phyloP scores from a whole-genome alignment of 1,140 invertebrate species.

The Drosophila murphyi region DNA sequence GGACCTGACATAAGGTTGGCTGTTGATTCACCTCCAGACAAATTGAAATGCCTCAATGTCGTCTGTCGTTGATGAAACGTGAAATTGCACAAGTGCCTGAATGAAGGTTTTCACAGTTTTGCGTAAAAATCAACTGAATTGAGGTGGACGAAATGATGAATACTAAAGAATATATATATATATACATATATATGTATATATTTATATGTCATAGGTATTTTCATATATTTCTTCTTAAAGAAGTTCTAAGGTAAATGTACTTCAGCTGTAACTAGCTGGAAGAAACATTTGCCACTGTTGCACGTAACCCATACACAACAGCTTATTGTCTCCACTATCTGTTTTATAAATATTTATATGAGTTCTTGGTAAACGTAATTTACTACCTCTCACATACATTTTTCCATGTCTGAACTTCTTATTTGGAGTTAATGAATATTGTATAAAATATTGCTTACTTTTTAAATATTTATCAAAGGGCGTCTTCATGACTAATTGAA shows the following conservation, averaged over 20 bases:
- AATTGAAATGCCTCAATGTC: constrained; percentile 21
- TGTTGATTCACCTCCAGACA: not conserved
- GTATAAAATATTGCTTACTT: not conserved
- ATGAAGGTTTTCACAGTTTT: constrained; percentile 31
- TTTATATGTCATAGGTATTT: not conserved
- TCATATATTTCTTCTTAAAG: not conserved
- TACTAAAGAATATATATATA: not conserved
- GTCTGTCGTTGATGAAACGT: constrained; percentile 55
- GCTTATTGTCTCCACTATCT: too few relatives aligned
- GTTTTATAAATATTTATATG: too few relatives aligned
- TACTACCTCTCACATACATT: too few relatives aligned
- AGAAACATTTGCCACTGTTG: too few relatives aligned
- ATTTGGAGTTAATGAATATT: too few relatives aligned
- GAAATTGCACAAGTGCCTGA: constrained; percentile 49
- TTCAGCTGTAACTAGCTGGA: too few relatives aligned
- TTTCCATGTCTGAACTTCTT: too few relatives aligned
- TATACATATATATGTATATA: too few relatives aligned
- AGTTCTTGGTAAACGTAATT: too few relatives aligned
- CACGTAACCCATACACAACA: too few relatives aligned
- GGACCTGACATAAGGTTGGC: not conserved
- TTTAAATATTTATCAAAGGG: constrained; percentile 9
- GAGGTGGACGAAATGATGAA: not conserved
- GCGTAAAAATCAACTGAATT: constrained; percentile 34
- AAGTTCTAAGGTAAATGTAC: not conserved
- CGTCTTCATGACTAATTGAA: constrained; percentile 19